Conservation (phyloP, 2,113 vertebrate species). For the Cephalopterus ornatus region DNA sequence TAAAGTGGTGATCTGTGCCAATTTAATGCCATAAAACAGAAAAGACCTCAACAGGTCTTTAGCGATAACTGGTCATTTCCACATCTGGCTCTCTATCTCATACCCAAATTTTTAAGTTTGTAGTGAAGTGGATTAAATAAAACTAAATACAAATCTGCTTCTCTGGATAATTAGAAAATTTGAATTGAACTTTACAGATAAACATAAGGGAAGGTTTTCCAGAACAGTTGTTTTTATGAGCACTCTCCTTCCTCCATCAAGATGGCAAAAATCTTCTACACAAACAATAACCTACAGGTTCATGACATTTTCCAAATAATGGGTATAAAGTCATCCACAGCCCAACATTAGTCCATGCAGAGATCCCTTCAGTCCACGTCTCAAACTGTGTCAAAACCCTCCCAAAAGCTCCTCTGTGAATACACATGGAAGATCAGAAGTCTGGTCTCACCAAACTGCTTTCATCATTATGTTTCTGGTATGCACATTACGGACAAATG, state of each 20-base stretch:
- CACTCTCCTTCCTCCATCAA: background rate
- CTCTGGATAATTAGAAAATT: background rate
- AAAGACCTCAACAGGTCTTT: background rate
- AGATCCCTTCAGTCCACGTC: background rate
- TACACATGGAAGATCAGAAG: constrained; percentile 7
- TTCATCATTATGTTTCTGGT: constrained; percentile 33
- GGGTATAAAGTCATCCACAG: background rate
- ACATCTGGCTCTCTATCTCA: background rate
- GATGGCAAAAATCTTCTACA: background rate
- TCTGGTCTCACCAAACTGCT: constrained; percentile 27
- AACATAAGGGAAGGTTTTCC: background rate
- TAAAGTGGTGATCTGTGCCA: background rate
- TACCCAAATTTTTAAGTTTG: background rate
- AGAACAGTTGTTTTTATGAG: background rate
- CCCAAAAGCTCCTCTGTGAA: background rate
- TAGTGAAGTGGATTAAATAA: background rate
- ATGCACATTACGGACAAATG: constrained; percentile 54
- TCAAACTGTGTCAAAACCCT: background rate
- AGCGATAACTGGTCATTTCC: background rate
- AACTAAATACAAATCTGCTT: background rate
- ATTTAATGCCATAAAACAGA: background rate
- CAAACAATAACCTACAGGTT: background rate
- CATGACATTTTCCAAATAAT: background rate
- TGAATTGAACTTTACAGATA: background rate
- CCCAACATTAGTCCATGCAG: background rate